These are phyloP conservation scores for Hyles lineata DNA, from an alignment of 2,888 invertebrate species.

Conservation along the genomic window DNA sequence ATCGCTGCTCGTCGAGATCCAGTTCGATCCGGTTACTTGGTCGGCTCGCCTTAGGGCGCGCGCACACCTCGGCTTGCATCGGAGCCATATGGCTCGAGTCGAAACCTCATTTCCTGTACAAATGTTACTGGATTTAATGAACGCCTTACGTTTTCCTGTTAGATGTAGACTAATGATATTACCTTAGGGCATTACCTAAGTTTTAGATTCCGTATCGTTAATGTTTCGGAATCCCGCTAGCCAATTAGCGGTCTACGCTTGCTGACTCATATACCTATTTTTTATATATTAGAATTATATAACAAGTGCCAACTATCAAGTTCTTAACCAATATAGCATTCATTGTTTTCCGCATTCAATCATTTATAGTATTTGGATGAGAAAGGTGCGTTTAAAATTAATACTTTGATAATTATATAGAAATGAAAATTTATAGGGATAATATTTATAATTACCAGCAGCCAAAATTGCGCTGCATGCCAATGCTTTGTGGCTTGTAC, in stretches of 20 bases:
- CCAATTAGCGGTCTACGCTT: neutral
- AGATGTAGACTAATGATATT: constrained; percentile 12
- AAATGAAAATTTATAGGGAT: too few species aligned
- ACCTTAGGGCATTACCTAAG: constrained; percentile 12
- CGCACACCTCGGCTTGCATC: constrained; percentile 13
- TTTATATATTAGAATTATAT: neutral
- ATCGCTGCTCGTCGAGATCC: constrained; percentile 45
- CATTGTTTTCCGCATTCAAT: too few species aligned
- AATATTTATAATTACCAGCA: too few species aligned
- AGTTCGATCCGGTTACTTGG: constrained; percentile 49
- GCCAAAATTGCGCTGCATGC: too few species aligned
- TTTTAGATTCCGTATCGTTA: constrained; percentile 1
- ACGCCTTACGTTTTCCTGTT: constrained; percentile 7
- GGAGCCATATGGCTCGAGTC: neutral
- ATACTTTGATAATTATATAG: too few species aligned
- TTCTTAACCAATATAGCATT: too few species aligned
- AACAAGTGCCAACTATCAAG: neutral
- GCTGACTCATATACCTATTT: neutral
- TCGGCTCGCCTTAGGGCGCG: constrained; percentile 40
- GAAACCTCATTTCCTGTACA: constrained; percentile 14
- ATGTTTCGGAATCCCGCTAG: neutral
- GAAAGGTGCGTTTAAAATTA: too few species aligned
- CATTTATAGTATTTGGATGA: too few species aligned
- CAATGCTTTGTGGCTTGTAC: too few species aligned
- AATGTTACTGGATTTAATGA: constrained; percentile 12